phyloP scores from a whole-genome alignment of 2,888 invertebrate genomes.

The Melieria omissa region DNA sequence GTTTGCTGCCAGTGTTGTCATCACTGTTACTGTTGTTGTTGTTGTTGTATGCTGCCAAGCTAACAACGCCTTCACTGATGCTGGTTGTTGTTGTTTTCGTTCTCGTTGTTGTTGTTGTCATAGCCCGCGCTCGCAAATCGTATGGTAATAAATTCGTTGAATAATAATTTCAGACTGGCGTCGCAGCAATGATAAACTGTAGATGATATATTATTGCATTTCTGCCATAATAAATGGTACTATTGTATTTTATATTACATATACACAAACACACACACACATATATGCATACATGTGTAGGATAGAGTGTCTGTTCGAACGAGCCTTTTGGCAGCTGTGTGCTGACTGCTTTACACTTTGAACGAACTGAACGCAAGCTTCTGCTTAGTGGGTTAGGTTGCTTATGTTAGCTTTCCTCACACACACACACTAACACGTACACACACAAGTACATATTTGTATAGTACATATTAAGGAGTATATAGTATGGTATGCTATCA shows the following conservation, averaged over 20 bases:
- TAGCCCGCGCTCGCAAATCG: slow-evolving; percentile 48
- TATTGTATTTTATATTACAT: neutral
- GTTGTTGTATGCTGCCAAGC: neutral
- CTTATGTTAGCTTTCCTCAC: no score
- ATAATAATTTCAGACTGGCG: slow-evolving; percentile 62
- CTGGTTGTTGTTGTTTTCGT: neutral
- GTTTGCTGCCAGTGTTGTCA: slow-evolving; percentile 1
- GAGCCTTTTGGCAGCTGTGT: neutral
- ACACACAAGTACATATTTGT: neutral
- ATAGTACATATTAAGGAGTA: neutral
- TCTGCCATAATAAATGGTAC: slow-evolving; percentile 53
- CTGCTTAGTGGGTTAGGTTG: no score
- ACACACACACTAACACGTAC: neutral
- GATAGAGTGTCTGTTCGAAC: neutral
- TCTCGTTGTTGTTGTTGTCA: slow-evolving; percentile 8
- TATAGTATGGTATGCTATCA: no score
- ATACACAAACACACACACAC: neutral
- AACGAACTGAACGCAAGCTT: no score
- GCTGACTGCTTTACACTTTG: neutral
- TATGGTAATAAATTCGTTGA: slow-evolving; percentile 59
- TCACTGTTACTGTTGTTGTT: neutral
- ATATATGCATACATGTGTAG: neutral
- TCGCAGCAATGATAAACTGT: slow-evolving; percentile 62
- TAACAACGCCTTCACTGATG: neutral
- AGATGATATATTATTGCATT: slow-evolving; percentile 61